These are phyloP conservation scores for Limonius californicus DNA, from an alignment of 1,140 invertebrate species.

Conservation along the genomic window DNA sequence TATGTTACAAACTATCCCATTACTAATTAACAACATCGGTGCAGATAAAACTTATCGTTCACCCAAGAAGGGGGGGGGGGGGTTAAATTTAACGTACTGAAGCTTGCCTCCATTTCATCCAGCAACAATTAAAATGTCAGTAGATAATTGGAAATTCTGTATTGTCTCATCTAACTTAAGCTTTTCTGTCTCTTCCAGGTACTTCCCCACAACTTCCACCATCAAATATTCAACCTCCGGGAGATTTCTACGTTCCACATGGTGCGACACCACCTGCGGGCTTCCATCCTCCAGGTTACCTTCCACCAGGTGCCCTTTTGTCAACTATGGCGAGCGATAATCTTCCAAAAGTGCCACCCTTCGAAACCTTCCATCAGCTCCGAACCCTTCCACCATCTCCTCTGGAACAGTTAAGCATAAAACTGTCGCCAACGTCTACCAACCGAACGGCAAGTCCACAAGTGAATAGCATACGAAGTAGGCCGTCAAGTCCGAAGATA, in stretches of 20 bases:
- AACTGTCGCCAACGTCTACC: conserved; percentile 34
- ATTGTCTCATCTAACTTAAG: too few species aligned
- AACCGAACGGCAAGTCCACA: conserved; percentile 34
- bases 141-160: too few species aligned
- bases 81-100: too few species aligned
- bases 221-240: conserved; percentile 46
- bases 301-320: conserved; percentile 23
- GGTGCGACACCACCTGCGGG: conserved; percentile 48
- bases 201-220: conserved; percentile 38
- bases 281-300: conserved; percentile 37
- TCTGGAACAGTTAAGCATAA: conserved; percentile 35
- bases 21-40: too few species aligned
- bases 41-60: too few species aligned
- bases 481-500: conserved; percentile 44
- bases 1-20: too few species aligned
- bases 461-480: conserved; percentile 24
- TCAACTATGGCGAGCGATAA: conserved; percentile 20
- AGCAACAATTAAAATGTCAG: too few species aligned
- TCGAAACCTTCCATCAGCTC: conserved; percentile 25
- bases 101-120: too few species aligned
- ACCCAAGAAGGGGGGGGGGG: too few species aligned
- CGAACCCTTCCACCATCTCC: conserved; percentile 23
- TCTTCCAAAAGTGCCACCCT: conserved; percentile 25
- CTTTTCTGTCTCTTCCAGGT: conserved; percentile 26
- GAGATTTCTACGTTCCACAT: conserved; percentile 54